Percentiles rank a stretch among this genome's conserved stretches.
Evolutionary conservation across 1,140 invertebrate genomes (phyloP).

Genomic region (Drosophila guanche): DNA sequence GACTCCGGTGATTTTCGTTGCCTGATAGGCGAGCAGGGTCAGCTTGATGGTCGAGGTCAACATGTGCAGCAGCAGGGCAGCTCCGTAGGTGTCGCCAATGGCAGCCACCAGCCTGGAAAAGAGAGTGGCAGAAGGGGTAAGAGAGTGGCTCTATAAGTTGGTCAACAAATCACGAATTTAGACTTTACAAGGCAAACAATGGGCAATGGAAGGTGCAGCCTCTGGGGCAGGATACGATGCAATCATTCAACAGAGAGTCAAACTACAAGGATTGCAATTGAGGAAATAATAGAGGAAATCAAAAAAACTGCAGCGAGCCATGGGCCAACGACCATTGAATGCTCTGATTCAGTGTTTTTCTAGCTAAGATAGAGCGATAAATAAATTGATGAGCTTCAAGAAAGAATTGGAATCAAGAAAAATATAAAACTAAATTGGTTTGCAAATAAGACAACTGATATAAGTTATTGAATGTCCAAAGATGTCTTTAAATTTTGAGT

Average conservation of each 20-base stretch:
- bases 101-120: constrained; percentile 88
- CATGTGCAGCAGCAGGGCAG: constrained; percentile 92
- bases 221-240: constrained; percentile 13
- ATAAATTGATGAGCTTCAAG: too few relatives aligned
- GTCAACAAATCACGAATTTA: constrained; percentile 31
- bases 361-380: too few relatives aligned
- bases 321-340: constrained; percentile 4
- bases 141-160: constrained; percentile 31
- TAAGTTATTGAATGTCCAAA: too few relatives aligned
- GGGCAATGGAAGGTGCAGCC: neutral
- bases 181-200: constrained; percentile 19
- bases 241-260: constrained; percentile 14
- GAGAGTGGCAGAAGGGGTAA: neutral
- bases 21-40: constrained; percentile 92
- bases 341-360: neutral
- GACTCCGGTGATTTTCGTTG: constrained; percentile 91
- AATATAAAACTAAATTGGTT: too few relatives aligned
- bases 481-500: too few relatives aligned
- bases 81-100: constrained; percentile 91
- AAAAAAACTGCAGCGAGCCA: constrained; percentile 21
- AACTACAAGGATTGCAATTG: constrained; percentile 40
- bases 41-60: constrained; percentile 91
- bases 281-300: constrained; percentile 41
- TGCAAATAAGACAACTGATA: too few relatives aligned
- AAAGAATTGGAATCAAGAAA: too few relatives aligned